A percentile compares a stretch with the other conserved stretches of the same genome.
phyloP scores from a whole-genome alignment of 2,797 vertebrate species.

The Borostomias antarcticus region DNA sequence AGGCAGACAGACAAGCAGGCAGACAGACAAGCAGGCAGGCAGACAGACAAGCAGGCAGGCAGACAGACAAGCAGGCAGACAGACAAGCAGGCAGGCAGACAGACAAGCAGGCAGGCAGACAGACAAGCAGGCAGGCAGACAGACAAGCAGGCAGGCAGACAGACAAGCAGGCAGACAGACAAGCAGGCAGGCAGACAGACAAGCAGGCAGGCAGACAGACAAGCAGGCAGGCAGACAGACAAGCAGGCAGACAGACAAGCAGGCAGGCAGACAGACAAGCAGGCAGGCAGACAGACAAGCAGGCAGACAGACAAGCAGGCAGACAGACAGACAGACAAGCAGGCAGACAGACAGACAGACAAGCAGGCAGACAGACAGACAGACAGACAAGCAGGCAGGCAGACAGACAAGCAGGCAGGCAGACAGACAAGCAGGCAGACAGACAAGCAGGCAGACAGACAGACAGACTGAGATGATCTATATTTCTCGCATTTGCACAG shows the following conservation, averaged over 20 bases:
- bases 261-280: not conserved
- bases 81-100: constrained; percentile 36
- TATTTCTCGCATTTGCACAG: too few species aligned
- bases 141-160: not conserved
- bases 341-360: not conserved
- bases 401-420: not conserved
- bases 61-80: not conserved
- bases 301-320: constrained; percentile 33
- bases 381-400: not conserved
- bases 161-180: not conserved
- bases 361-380: too few species aligned
- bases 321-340: not conserved
- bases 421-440: constrained; percentile 40
- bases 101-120: not conserved
- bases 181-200: constrained; percentile 28
- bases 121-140: not conserved
- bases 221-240: constrained; percentile 1
- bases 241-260: too few species aligned
- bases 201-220: not conserved
- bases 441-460: not conserved
- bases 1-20: not conserved
- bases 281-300: not conserved
- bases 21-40: too few species aligned
- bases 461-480: not conserved
- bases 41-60: not conserved